Evolutionary conservation across 2,797 vertebrate species (phyloP).

Genomic region (Morus bassanus): DNA sequence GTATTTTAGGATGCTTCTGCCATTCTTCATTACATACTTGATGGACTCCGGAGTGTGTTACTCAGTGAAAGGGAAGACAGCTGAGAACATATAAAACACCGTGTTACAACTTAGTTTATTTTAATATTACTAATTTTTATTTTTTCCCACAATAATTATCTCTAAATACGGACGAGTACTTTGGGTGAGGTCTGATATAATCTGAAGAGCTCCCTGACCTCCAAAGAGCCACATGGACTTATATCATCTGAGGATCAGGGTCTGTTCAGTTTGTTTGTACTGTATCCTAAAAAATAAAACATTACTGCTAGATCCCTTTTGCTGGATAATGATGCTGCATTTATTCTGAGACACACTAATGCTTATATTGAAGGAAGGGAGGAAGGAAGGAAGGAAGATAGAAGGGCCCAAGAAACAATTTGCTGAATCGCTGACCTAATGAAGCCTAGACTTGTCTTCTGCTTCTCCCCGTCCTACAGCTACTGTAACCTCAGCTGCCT

Average conservation of each 20-base stretch:
- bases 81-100: neutral
- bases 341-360: neutral
- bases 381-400: too few species aligned
- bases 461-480: neutral
- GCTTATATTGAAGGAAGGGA: neutral
- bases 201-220: neutral
- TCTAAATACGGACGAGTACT: neutral
- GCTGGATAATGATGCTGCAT: neutral
- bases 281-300: neutral
- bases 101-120: neutral
- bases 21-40: neutral
- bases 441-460: neutral
- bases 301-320: neutral
- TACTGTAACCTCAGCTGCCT: neutral
- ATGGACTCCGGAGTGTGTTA: neutral
- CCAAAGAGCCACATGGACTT: neutral
- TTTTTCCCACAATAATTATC: neutral
- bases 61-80: neutral
- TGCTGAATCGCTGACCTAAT: neutral
- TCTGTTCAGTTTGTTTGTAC: neutral
- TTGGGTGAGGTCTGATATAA: neutral
- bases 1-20: neutral
- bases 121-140: neutral
- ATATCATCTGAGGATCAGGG: neutral
- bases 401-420: neutral